These are phyloP conservation scores for Atherinosoma microstoma DNA, from an alignment of 2,797 vertebrate species.

Conservation along the genomic window DNA sequence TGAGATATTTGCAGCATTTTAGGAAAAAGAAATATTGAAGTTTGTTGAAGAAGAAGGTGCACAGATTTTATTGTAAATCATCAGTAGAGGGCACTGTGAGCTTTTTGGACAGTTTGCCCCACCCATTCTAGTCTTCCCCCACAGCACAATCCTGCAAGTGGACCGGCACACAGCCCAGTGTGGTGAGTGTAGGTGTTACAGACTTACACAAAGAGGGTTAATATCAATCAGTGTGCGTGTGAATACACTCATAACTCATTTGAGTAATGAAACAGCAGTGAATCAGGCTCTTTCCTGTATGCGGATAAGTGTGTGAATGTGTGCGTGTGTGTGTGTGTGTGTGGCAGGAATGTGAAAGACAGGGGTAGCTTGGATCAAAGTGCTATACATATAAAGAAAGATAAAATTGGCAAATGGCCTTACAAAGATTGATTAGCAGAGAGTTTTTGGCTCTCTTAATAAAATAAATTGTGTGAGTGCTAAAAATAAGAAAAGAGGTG, in stretches of 20 bases:
- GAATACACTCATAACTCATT: constrained; percentile 79
- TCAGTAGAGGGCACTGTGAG: constrained; percentile 84
- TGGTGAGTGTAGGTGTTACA: constrained; percentile 62
- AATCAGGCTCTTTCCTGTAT: constrained; percentile 72
- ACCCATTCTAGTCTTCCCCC: constrained; percentile 1
- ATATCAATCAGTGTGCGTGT: constrained; percentile 78
- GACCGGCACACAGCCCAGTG: constrained; percentile 40
- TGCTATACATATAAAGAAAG: constrained; percentile 43
- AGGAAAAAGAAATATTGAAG: neutral
- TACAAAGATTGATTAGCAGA: constrained; percentile 40
- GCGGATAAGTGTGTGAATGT: constrained; percentile 42
- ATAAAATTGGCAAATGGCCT: constrained; percentile 44
- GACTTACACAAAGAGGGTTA: constrained; percentile 81
- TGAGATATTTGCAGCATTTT: neutral
- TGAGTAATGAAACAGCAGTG: constrained; percentile 77
- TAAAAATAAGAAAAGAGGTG: neutral
- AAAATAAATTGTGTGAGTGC: constrained; percentile 19
- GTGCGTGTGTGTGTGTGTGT: constrained; percentile 30
- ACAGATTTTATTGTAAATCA: constrained; percentile 38
- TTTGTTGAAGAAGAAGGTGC: neutral
- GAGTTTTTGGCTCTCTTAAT: constrained; percentile 27
- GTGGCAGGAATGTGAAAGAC: constrained; percentile 45
- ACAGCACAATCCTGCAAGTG: constrained; percentile 43
- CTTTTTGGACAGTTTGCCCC: constrained; percentile 64
- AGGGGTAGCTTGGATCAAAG: constrained; percentile 40